A percentile compares a stretch with the other conserved stretches of the same genome.
These are phyloP conservation scores for Jordanella pulchra DNA, from an alignment of 2,797 vertebrate genomes.

Conservation along the genomic window DNA sequence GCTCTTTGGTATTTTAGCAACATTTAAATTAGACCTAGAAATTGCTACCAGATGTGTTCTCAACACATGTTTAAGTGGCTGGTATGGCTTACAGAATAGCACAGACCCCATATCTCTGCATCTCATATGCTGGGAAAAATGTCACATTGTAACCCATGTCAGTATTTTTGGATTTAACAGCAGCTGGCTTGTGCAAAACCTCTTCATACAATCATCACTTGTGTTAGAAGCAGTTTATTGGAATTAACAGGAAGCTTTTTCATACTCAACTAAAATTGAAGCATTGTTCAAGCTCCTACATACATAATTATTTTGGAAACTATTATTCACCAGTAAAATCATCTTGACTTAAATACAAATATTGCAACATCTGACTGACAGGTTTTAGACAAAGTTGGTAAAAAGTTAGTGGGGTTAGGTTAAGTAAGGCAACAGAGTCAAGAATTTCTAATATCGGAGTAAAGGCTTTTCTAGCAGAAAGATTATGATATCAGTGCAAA, in stretches of 20 bases:
- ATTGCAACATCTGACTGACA: not conserved
- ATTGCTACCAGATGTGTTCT: constrained; percentile 73
- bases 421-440: constrained; percentile 48
- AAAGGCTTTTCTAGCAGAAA: no score
- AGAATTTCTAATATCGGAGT: no score
- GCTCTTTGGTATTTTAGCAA: constrained; percentile 52
- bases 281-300: not conserved
- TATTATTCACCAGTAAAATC: not conserved
- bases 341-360: not conserved
- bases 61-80: constrained; percentile 51
- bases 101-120: constrained; percentile 39
- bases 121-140: constrained; percentile 27
- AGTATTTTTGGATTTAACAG: constrained; percentile 8
- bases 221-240: constrained; percentile 1
- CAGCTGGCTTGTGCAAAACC: not conserved
- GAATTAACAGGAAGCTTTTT: not conserved
- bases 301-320: not conserved
- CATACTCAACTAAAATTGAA: not conserved
- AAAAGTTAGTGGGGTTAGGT: not conserved
- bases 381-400: not conserved
- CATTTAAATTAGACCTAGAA: constrained; percentile 57
- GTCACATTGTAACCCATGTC: constrained; percentile 1
- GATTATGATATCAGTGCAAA: no score
- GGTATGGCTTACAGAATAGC: constrained; percentile 43
- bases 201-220: not conserved